Evolutionary conservation across 2,888 invertebrate genomes (phyloP), one percentile per base, ranked within the genome.

Genomic region (Tricholauxania praeusta): DNA sequence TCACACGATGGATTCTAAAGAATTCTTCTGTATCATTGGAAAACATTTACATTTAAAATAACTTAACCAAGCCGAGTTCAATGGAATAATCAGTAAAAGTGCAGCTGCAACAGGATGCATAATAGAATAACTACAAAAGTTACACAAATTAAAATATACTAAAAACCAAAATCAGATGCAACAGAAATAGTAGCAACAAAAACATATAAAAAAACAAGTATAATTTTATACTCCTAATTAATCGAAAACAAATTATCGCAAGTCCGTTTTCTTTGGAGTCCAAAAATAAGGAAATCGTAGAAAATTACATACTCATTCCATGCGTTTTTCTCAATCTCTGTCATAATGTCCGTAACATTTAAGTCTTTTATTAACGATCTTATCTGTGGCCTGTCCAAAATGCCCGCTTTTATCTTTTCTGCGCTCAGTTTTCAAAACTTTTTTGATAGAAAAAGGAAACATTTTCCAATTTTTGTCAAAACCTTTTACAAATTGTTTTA

Each of bases 141-240:
- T 7, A 62, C n/a, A 47, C 62, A 47, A 17, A 7, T 5, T 4
- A 49, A 28, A 49, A 14, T 14, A 22, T 28, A 51, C 15, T 19
- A 51, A 63, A 28, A 66, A 66, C 53, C 63, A 48, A 17, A 17
- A 49, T 5, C 22, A 22, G 14, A 1, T 12, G 19, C 59, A 0
- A 19, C 57, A 57, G 12, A 15, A 47, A 8, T 19, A 63, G 49
- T 17, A 63, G 19, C 22, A 19, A 19, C 49, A 64, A 19, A 48
- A 64, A 49, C 47, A 64, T 19, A 7, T 14, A 64, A 6, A 12
- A 68, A 57, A 68, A 57, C 57, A 68, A 57, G 39, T 48, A 52
- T 57, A 68, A 68, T 57, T n/a, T 68, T 59, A 59, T 55, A n/a
- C n/a, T n/a, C n/a, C n/a, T n/a, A 8, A 28, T 19, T 59, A 68